Base-by-base conservation (phyloP, 2,888 invertebrate genomes). In the Melanargia galathea region DNA sequence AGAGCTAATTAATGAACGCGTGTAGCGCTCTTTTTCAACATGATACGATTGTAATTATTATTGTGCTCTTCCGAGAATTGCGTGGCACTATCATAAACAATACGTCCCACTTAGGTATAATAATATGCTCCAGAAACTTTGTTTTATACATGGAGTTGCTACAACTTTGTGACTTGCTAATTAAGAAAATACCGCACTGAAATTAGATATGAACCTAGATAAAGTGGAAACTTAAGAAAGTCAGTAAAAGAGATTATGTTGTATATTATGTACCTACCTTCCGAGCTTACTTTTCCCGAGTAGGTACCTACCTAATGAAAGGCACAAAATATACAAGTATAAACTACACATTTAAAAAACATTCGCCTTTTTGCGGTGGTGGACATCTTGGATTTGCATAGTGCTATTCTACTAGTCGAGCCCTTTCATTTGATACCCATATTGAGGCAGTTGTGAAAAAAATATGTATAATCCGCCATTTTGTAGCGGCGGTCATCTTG, bases 1-100 rank as follows among this genome's bases (percentile, higher is more conserved):
- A 33, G 60, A 61, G 60, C 61, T 61, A 52, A 61, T 55, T 63
- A 54, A 59, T 35, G 20, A 33, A 35, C 46, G 54, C 38, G 35
- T 45, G 35, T 40, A 8, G 5, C 13, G 52, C 18, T 35, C 52
- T 52, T 52, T 52, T 33, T 35, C 52, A 52, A 33, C 33, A 35
- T 35, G 52, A 35, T 52, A 35, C 52, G 20, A 49, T 49, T 20
- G 13, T 48, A n/a, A 51, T 48, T 51, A 16, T 52, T 20, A 20
- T 43, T 43, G 43, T 52, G 33, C 20, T 20, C 52, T 52, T 18
- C 20, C 11, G 18, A 51, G 49, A 24, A 22, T 52, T 52, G 33
- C 20, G 33, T 22, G 18, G 13, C 35, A 52, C 52, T 30, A 35
- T 33, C 6, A 7, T 52, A 52, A 52, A 52, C 51, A 35, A 20